Evolutionary conservation across 1,140 invertebrate species (phyloP).

Genomic region (Apis florea): DNA sequence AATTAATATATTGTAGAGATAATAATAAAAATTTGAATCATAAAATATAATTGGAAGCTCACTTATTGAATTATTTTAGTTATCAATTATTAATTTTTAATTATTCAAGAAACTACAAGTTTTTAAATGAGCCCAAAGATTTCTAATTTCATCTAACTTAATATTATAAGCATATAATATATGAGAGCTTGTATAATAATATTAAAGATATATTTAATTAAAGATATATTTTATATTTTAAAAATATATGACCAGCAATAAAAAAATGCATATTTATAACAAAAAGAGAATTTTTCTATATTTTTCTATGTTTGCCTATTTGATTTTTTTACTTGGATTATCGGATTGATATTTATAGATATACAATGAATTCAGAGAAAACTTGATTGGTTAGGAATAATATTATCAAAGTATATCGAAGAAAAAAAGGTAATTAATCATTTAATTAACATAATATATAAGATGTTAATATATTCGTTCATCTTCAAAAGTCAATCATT

Average conservation of each 20-base stretch:
- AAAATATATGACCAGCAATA: constrained; percentile 94
- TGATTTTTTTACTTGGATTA: constrained; percentile 92
- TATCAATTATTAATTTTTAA: too few relatives aligned
- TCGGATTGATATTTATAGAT: constrained; percentile 95
- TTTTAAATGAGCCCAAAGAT: too few relatives aligned
- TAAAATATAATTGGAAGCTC: too few relatives aligned
- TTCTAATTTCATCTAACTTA: too few relatives aligned
- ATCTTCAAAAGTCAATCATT: too few relatives aligned
- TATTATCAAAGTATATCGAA: constrained; percentile 87
- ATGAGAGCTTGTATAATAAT: too few relatives aligned
- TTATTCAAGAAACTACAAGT: too few relatives aligned
- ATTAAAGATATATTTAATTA: constrained; percentile 83
- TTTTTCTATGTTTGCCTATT: constrained; percentile 90
- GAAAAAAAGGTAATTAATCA: constrained; percentile 82
- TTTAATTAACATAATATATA: neutral
- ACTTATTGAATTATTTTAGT: too few relatives aligned
- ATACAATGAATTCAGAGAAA: constrained; percentile 88
- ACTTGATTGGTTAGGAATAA: constrained; percentile 89
- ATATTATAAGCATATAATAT: too few relatives aligned
- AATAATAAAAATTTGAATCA: too few relatives aligned
- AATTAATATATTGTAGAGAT: too few relatives aligned
- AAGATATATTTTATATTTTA: constrained; percentile 91
- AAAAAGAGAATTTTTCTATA: constrained; percentile 89
- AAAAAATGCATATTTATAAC: constrained; percentile 92
- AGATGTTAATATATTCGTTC: too few relatives aligned